Conservation (phyloP, 2,888 invertebrate genomes). For the Phaedon cochleariae region DNA sequence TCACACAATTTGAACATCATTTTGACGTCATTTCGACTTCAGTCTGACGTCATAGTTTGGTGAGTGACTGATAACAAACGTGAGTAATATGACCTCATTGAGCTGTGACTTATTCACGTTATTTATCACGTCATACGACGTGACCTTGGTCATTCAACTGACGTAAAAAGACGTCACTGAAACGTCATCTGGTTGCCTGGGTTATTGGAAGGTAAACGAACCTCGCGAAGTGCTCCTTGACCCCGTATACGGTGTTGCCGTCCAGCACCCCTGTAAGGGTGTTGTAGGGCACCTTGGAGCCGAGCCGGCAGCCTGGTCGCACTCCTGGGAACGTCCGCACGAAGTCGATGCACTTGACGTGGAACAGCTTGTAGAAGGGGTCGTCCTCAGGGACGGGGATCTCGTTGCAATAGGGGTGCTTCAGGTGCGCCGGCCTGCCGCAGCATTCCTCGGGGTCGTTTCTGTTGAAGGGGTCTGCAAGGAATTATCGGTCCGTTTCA, state of each 20-base stretch:
- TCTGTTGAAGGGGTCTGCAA: slow-evolving; percentile 80
- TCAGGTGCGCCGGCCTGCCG: slow-evolving; percentile 79
- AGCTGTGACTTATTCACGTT: too few relatives aligned
- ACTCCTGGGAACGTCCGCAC: slow-evolving; percentile 89
- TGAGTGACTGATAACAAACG: too few relatives aligned
- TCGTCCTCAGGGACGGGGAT: slow-evolving; percentile 89
- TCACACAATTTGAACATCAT: too few relatives aligned
- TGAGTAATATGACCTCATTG: too few relatives aligned
- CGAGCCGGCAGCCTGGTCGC: slow-evolving; percentile 87
- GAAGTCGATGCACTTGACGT: slow-evolving; percentile 88
- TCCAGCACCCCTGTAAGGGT: slow-evolving; percentile 87
- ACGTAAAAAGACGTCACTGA: too few relatives aligned
- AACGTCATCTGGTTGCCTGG: too few relatives aligned
- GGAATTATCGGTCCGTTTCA: slow-evolving; percentile 17
- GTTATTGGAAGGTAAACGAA: slow-evolving; percentile 51
- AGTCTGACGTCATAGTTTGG: too few relatives aligned
- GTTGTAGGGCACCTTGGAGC: slow-evolving; percentile 86
- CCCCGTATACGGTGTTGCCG: slow-evolving; percentile 90
- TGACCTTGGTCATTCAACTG: too few relatives aligned
- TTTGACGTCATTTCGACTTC: too few relatives aligned
- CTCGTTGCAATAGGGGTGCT: slow-evolving; percentile 92
- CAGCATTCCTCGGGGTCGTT: slow-evolving; percentile 94
- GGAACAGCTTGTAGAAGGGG: slow-evolving; percentile 86
- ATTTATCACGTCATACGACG: too few relatives aligned
- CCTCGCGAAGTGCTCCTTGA: slow-evolving; percentile 82